phyloP scores from a whole-genome alignment of 35 echinoderm and acorn worm species.

The Acanthaster planci region DNA sequence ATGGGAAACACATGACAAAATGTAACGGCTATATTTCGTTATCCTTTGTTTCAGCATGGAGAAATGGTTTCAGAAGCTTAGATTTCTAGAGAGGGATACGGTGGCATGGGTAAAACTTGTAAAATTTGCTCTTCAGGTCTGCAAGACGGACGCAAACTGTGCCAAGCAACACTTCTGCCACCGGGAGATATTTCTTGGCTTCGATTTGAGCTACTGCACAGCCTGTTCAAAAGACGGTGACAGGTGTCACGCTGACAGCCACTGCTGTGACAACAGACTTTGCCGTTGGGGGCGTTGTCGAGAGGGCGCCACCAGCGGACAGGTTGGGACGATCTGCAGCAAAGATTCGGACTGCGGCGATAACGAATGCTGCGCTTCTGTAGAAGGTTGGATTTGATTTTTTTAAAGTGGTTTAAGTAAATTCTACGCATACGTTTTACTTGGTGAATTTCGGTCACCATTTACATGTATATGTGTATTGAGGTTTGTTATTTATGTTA shows the following conservation, averaged over 20 bases:
- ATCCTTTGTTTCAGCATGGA: not conserved
- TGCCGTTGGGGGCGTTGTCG: not conserved
- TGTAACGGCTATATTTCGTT: not conserved
- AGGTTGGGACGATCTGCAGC: not conserved
- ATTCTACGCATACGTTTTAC: too few relatives aligned
- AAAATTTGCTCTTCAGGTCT: not conserved
- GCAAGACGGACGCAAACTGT: slow-evolving; percentile 2
- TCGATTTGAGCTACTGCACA: not conserved
- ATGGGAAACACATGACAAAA: not conserved
- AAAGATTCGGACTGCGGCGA: not conserved
- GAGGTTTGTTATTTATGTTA: too few relatives aligned
- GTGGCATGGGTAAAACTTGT: not conserved
- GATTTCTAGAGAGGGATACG: not conserved
- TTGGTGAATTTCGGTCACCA: too few relatives aligned
- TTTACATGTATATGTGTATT: too few relatives aligned
- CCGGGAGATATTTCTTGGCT: not conserved
- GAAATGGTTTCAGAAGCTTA: not conserved
- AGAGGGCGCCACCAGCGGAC: not conserved
- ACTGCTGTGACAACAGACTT: not conserved
- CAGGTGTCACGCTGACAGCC: not conserved
- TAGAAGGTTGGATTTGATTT: slow-evolving; percentile 13
- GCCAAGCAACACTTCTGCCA: not conserved
- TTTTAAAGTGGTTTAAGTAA: too few relatives aligned
- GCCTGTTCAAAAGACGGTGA: not conserved
- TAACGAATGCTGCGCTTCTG: not conserved